Conservation (phyloP, 2,113 vertebrate genomes). For the Pomatorhinus ruficollis region DNA sequence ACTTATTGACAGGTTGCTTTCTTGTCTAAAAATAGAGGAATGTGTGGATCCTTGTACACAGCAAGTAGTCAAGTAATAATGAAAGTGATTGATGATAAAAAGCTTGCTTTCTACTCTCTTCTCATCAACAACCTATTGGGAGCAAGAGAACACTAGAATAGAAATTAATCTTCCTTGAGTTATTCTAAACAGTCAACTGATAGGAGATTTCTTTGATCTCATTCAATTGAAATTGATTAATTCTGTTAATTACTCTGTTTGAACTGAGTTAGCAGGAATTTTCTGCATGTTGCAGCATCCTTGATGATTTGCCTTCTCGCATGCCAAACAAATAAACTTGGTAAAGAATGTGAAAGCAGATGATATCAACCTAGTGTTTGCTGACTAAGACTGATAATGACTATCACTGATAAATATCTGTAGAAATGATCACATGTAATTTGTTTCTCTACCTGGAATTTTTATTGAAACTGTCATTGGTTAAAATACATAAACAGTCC, state of each 20-base stretch:
- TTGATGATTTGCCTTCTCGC: neutral
- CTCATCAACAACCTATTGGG: conserved; percentile 33
- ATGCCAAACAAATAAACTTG: neutral
- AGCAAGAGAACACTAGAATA: conserved; percentile 41
- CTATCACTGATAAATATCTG: neutral
- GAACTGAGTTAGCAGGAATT: conserved; percentile 56
- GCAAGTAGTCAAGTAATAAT: neutral
- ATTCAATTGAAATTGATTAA: conserved; percentile 53
- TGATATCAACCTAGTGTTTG: neutral
- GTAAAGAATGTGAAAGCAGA: neutral
- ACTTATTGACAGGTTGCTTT: conserved; percentile 16
- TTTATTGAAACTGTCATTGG: neutral
- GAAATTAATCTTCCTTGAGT: conserved; percentile 53
- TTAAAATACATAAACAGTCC: conserved; percentile 4
- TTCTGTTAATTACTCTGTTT: conserved; percentile 59
- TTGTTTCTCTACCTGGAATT: conserved; percentile 6
- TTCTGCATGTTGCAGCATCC: neutral
- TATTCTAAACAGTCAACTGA: conserved; percentile 43
- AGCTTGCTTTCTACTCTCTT: conserved; percentile 19
- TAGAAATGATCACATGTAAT: neutral
- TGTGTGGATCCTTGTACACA: neutral
- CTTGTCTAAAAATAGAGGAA: conserved; percentile 10
- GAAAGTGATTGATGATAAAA: conserved; percentile 41
- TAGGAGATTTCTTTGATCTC: conserved; percentile 60
- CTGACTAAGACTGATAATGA: neutral